Base-by-base conservation (phyloP, 2,113 vertebrate genomes). In the Pogonocichla stellata region DNA sequence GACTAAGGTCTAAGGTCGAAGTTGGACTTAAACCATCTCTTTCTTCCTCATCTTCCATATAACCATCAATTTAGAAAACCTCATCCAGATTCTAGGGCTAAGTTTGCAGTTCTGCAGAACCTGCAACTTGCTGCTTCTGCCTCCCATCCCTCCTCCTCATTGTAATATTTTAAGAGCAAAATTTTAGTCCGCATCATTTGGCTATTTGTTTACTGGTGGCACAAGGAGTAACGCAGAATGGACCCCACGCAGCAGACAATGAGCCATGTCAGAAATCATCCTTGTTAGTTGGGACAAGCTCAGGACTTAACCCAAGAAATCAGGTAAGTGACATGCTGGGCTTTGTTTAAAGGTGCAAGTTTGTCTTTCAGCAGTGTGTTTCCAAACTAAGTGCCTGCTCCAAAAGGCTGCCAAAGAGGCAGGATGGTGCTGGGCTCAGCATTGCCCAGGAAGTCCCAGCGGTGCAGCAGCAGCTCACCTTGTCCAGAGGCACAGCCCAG, bases 301-400 rank as follows among this genome's bases (percentile, higher is more conserved):
- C 26, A 38, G 47, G 25, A 61, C 26, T 43, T 22, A 10, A 56
- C 48, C 7, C 0, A 0, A 53, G 50, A 73, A 72, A 64, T 6
- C 18, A 77, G 65, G n/a, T 0, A 3, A 36, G 1, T 26, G 36
- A 50, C 15, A 7, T 0, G 1, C 0, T 23, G 26, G 17, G 26
- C 56, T 54, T 77, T 69, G 34, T 69, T 23, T 73, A 38, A 50
- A 50, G 51, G n/a, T 6, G 23, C 6, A 42, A 22, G 19, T 33
- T 42, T 19, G n/a, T 34, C 43, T 40, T 69, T 53, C n/a, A 69
- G 54, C 40, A 57, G 14, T 3, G 16, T 26, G 20, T 56, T 71
- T 65, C 19, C 57, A 82, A n/a, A 28, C 24, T 2, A 79, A 71
- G 13, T 5, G 24, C 8, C 56, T 8, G 33, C 19, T 64, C 33